Conservation (phyloP, 2,797 vertebrate genomes). For the Alauda arvensis region DNA sequence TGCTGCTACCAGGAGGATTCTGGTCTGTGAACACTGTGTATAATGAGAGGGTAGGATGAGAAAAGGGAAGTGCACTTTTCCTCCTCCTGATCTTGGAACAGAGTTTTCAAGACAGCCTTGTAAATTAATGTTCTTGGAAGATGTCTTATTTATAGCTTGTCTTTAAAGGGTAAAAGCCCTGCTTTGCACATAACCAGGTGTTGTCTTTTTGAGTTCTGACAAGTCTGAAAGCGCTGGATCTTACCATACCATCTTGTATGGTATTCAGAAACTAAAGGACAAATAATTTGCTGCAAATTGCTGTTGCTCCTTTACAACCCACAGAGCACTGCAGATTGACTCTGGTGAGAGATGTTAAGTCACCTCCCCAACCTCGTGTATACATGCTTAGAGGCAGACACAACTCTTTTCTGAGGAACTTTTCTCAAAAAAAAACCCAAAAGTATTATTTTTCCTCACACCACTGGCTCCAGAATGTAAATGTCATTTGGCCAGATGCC, state of each 20-base stretch:
- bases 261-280: background rate
- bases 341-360: background rate
- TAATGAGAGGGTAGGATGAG: background rate
- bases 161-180: background rate
- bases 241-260: accelerated
- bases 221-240: background rate
- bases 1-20: background rate
- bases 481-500: background rate
- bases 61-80: background rate
- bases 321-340: background rate
- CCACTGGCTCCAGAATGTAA: background rate
- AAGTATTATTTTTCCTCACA: background rate
- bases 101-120: background rate
- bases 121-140: background rate
- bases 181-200: background rate
- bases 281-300: background rate
- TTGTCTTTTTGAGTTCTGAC: background rate
- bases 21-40: background rate
- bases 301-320: background rate
- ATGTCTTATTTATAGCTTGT: background rate
- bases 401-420: background rate
- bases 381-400: background rate
- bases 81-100: background rate
- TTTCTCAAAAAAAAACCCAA: background rate
- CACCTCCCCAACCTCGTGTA: accelerated